Percentiles rank a stretch among this genome's conserved stretches.
Conservation (phyloP, 30 jellyfish, hydroid and myxozoan genomes). For the Catostylus mosaicus region DNA sequence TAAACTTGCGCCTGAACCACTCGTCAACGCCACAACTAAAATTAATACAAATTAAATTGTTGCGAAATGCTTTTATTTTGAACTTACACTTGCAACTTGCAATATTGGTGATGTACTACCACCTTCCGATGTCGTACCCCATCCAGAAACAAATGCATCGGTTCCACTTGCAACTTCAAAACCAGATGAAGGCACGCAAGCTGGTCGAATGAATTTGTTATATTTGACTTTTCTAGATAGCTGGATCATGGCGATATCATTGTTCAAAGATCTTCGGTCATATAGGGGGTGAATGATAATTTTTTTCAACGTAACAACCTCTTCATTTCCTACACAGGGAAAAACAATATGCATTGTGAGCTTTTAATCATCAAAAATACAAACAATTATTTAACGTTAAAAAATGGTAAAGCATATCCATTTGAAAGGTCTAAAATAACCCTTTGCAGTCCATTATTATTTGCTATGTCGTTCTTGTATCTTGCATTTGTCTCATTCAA, state of each 20-base stretch:
- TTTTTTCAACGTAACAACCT: not conserved
- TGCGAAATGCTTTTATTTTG: no score
- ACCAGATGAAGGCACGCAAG: constrained; percentile 30
- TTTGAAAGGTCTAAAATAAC: no score
- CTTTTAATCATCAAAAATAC: no score
- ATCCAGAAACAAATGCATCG: constrained; percentile 59
- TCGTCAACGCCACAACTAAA: no score
- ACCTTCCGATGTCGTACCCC: constrained; percentile 57
- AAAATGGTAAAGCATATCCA: no score
- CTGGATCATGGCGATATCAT: constrained; percentile 54
- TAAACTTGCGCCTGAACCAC: no score
- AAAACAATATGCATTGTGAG: no score
- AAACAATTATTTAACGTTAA: no score
- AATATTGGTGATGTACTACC: constrained; percentile 31
- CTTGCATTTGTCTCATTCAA: no score
- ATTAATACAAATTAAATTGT: no score
- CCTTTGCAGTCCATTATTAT: not conserved
- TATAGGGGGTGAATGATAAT: constrained; percentile 36
- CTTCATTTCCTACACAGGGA: not conserved
- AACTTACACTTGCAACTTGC: constrained; percentile 47
- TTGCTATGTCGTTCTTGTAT: not conserved
- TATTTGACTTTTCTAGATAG: constrained; percentile 29
- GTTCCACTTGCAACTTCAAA: constrained; percentile 5
- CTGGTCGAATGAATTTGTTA: constrained; percentile 60
- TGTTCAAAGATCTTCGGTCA: constrained; percentile 6